Conservation (phyloP, 2,113 vertebrate genomes). For the Stictonetta naevosa region DNA sequence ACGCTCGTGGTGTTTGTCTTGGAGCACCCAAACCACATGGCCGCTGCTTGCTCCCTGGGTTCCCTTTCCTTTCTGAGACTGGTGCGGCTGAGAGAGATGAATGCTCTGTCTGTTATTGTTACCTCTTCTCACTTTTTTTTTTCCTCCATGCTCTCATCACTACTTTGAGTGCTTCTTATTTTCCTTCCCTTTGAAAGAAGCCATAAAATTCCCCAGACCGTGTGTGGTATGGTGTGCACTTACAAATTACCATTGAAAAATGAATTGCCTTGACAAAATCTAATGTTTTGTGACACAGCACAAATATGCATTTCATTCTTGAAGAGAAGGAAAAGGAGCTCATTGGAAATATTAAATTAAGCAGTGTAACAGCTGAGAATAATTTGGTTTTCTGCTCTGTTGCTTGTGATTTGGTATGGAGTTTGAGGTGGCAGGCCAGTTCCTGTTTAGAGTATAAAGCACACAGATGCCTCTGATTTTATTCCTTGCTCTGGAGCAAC, state of each 20-base stretch:
- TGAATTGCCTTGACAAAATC: constrained; percentile 87
- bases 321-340: constrained; percentile 83
- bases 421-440: constrained; percentile 80
- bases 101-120: constrained; percentile 14
- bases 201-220: constrained; percentile 58
- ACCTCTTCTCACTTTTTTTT: background rate
- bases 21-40: background rate
- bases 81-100: background rate
- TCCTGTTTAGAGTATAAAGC: constrained; percentile 60
- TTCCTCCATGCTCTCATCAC: background rate
- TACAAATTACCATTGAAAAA: constrained; percentile 87
- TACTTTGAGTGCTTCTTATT: constrained; percentile 21
- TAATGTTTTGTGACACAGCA: constrained; percentile 94
- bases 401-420: constrained; percentile 85
- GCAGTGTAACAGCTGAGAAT: constrained; percentile 95
- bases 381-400: constrained; percentile 99
- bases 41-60: background rate
- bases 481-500: background rate
- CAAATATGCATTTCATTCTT: constrained; percentile 86
- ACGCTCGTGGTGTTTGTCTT: background rate
- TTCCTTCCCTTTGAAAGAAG: constrained; percentile 33
- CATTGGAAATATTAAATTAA: constrained; percentile 99
- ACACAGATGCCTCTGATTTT: background rate
- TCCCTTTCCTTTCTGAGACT: background rate
- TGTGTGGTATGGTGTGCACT: constrained; percentile 67